Evolutionary conservation across 2,888 invertebrate species (phyloP), one percentile per base, ranked within the genome.

Genomic region (Orgyia antiqua): DNA sequence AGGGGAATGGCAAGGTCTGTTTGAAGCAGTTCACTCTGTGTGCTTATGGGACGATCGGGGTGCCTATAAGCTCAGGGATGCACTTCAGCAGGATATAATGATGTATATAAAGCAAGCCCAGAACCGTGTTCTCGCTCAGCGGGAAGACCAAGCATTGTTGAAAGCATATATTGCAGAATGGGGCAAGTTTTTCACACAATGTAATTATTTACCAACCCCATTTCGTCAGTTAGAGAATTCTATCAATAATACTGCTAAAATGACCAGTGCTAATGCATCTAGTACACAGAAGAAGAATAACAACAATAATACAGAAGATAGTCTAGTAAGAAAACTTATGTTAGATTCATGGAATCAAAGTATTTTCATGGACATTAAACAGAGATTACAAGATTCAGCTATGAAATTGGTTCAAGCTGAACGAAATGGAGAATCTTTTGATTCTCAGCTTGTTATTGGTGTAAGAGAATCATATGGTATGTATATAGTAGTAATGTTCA

Each of bases 1-100:
- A 58, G 88, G 89, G 10, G 98, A 99, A 89, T 99, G 99, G 99
- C 99, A 99, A 71, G 96, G 97, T 77, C 87, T 99, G 27, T 99
- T 99, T 82, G 97, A 95, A 80, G 92, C 95, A 33, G 97, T 99
- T 9, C 98, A 99, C 84, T 90, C 94, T 39, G 97, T 99, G 8
- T 97, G 97, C 72, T 83, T 98, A 36, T 99, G 99, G 99, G 97
- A 99, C 78, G 98, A 98, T 59, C 95, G 96, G 72, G 97, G 97
- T 0, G 93, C 97, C 0, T 89, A 90, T 25, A 97, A 97, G 76
- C 90, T 99, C 24, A 65, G 94, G 59, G 94, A 95, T 63, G 94
- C 95, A 13, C 88, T 99, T 7, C 94, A 95, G 61, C 94, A 94
- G 61, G 97, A 98, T 70, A 97, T 98, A 43, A 92, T 95, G 64